A percentile compares a stretch with the other conserved stretches of the same genome.
Evolutionary conservation across 1,140 invertebrate species (phyloP).

Genomic region (Melanaphis sacchari): DNA sequence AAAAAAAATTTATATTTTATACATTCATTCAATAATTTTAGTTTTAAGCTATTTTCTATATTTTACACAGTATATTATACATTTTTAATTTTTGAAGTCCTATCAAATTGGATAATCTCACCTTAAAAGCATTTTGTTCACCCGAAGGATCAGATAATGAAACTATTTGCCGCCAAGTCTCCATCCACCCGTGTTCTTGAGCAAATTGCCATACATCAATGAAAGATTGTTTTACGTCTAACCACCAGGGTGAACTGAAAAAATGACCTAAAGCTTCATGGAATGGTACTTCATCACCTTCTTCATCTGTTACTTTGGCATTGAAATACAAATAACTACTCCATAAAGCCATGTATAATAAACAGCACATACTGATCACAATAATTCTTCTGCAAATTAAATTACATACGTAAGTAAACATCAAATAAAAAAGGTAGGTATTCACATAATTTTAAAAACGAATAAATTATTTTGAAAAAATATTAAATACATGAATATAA

Average conservation of each 20-base stretch:
- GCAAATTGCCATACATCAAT: slow-evolving; percentile 78
- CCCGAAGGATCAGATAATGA: slow-evolving; percentile 87
- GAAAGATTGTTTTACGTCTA: slow-evolving; percentile 74
- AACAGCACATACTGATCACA: slow-evolving; percentile 69
- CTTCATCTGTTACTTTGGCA: slow-evolving; percentile 81
- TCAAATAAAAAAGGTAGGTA: background rate
- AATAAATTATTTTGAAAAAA: background rate
- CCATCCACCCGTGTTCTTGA: slow-evolving; percentile 79
- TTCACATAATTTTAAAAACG: background rate
- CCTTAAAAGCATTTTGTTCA: slow-evolving; percentile 88
- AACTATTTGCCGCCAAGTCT: slow-evolving; percentile 85
- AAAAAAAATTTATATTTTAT: background rate
- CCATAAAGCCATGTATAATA: slow-evolving; percentile 79
- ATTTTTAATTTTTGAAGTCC: background rate
- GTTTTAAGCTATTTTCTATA: background rate
- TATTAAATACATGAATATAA: background rate
- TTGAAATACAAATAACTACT: slow-evolving; percentile 87
- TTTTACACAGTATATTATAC: background rate
- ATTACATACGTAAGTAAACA: background rate
- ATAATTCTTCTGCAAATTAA: slow-evolving; percentile 64
- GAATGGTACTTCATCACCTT: slow-evolving; percentile 86
- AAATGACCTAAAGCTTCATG: slow-evolving; percentile 89
- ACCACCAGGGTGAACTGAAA: slow-evolving; percentile 83
- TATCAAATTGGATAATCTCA: slow-evolving; percentile 62
- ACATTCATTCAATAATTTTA: background rate